These are phyloP conservation scores for Trididemnum nubilum DNA, from an alignment of 23 tunicate genomes.

Conservation along the genomic window DNA sequence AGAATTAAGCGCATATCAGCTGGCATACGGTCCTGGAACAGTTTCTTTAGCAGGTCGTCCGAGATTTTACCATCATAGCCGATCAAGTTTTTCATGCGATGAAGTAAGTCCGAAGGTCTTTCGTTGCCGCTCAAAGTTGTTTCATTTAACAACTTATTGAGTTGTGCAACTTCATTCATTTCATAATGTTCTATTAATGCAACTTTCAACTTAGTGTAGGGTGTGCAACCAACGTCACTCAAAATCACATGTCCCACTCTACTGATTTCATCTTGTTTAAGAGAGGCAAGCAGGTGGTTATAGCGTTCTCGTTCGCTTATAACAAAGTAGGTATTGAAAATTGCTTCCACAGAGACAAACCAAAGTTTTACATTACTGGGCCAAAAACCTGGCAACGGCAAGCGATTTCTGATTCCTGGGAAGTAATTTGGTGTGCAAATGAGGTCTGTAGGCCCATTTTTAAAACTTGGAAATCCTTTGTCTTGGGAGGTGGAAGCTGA, in stretches of 20 bases:
- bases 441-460: not conserved
- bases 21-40: constrained; percentile 1
- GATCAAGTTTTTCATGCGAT: not conserved
- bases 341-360: not conserved
- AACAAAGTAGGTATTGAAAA: constrained; percentile 6
- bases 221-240: not conserved
- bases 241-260: constrained; percentile 2
- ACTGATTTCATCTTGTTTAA: constrained; percentile 8
- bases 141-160: not conserved
- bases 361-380: constrained; percentile 5
- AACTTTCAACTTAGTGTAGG: not conserved
- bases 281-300: constrained; percentile 9
- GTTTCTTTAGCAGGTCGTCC: not conserved
- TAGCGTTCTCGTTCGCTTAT: not conserved
- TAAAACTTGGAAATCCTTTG: not conserved
- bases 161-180: not conserved
- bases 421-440: not conserved
- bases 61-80: not conserved
- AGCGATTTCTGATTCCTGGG: not conserved
- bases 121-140: not conserved
- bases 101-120: constrained; percentile 18
- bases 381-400: not conserved
- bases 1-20: constrained; percentile 7
- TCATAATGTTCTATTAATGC: constrained; percentile 1
- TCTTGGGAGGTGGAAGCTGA: not conserved